phyloP scores from a whole-genome alignment of 2,113 vertebrate species.

The Hystrix cristata region DNA sequence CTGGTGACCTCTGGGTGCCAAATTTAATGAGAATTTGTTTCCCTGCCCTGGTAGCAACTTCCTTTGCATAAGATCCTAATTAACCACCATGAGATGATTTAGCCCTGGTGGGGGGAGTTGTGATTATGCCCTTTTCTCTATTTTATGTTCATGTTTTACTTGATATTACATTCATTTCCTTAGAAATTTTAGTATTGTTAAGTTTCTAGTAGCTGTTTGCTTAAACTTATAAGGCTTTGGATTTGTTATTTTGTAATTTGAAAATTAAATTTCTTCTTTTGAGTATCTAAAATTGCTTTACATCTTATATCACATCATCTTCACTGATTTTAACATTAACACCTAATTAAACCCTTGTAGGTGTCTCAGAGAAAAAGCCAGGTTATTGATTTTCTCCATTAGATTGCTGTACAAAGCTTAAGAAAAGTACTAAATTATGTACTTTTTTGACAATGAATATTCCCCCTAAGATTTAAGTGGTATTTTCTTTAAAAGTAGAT shows the following conservation, averaged over 20 bases:
- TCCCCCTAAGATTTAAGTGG: neutral
- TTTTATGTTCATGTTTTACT: slow-evolving; percentile 13
- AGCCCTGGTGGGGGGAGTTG: neutral
- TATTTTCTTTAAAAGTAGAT: slow-evolving; percentile 33
- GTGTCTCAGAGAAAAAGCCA: neutral
- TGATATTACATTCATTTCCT: neutral
- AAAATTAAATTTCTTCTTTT: slow-evolving; percentile 31
- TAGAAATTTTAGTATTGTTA: neutral
- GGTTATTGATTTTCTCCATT: neutral
- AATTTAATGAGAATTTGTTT: slow-evolving; percentile 61
- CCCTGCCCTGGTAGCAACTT: slow-evolving; percentile 27
- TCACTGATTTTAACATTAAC: neutral
- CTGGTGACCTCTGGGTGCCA: neutral
- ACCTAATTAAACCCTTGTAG: neutral
- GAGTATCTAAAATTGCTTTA: neutral
- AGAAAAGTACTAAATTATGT: neutral
- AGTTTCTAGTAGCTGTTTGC: neutral
- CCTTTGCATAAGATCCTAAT: slow-evolving; percentile 56
- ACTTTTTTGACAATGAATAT: neutral
- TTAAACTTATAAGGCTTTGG: neutral
- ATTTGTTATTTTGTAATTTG: neutral
- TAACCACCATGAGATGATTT: neutral
- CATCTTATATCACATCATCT: neutral
- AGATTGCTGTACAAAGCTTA: neutral
- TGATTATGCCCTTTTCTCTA: neutral